Evolutionary conservation across 2,888 invertebrate genomes (phyloP), one percentile per base, ranked within the genome.

Genomic region (Villa cingulata): DNA sequence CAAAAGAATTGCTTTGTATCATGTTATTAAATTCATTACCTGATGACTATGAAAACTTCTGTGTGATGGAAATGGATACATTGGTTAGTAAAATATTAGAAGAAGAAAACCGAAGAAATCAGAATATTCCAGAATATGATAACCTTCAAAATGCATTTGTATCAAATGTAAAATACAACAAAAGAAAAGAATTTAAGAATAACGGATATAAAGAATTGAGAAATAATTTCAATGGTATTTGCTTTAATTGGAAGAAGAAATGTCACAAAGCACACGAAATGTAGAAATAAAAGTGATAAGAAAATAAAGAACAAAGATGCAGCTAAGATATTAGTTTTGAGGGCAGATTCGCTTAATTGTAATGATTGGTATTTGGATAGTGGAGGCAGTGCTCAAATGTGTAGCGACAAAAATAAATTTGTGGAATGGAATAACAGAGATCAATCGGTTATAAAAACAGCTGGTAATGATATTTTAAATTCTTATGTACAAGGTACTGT

Each of bases 1-100:
- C 48, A n/a, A 38, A 27, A 12, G 48, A 48, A 41, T 27, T 49
- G 19, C 27, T 49, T 17, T 34, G 40, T 2, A 43, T 52, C 3
- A 48, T 52, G 51, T 41, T 52, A 4, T 12, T 51, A 27, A 49
- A 49, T 29, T 17, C 45, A 2, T 41, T 52, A 14, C 45, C 49
- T 2, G 44, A 41, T 5, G 45, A 49, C 19, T 49, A 34, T 38
- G 47, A 49, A 34, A 45, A 45, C 37, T 49, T 51, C n/a, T 42
- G 47, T 10, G 37, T 51, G n/a, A 45, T 42, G 1, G 40, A 41
- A n/a, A 14, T 39, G 10, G 46, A 43, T 9, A 29, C 27, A 17
- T 27, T 48, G 36, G 41, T 41, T 16, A 27, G 36, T 16, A 51
- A 45, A 34, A 18, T 49, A 16, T 16, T 43, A n/a, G 38, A 45